Evolutionary conservation across 2,113 vertebrate genomes (phyloP).

Genomic region (Calidris pugnax): DNA sequence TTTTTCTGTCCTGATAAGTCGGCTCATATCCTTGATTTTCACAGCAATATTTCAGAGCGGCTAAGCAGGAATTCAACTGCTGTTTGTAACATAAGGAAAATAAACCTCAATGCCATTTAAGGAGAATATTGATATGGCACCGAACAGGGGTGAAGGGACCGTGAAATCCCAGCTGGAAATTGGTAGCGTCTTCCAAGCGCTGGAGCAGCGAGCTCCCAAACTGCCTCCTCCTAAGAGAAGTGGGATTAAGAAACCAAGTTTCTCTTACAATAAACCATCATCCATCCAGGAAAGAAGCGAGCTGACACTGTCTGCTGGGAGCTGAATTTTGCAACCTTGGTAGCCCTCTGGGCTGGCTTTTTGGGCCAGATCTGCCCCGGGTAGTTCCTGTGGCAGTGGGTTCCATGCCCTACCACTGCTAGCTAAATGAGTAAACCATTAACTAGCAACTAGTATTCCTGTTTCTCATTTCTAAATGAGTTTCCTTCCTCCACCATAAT

Average conservation of each 20-base stretch:
- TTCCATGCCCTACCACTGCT: neutral
- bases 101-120: neutral
- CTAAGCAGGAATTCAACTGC: neutral
- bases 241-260: neutral
- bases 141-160: neutral
- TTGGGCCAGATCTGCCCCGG: neutral
- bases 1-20: slow-evolving; percentile 38
- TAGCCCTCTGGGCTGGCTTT: neutral
- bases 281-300: neutral
- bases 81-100: neutral
- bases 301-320: neutral
- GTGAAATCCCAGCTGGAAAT: slow-evolving; percentile 29
- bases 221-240: neutral
- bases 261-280: neutral
- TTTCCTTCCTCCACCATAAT: neutral
- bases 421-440: neutral
- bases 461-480: neutral
- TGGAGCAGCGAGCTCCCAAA: neutral
- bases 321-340: neutral
- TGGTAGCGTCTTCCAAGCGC: neutral
- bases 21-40: slow-evolving; percentile 31
- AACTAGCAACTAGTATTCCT: neutral
- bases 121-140: neutral
- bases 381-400: neutral
- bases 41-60: slow-evolving; percentile 34